Conservation (phyloP, 2,113 vertebrate genomes). For the Turdus rufiventris region DNA sequence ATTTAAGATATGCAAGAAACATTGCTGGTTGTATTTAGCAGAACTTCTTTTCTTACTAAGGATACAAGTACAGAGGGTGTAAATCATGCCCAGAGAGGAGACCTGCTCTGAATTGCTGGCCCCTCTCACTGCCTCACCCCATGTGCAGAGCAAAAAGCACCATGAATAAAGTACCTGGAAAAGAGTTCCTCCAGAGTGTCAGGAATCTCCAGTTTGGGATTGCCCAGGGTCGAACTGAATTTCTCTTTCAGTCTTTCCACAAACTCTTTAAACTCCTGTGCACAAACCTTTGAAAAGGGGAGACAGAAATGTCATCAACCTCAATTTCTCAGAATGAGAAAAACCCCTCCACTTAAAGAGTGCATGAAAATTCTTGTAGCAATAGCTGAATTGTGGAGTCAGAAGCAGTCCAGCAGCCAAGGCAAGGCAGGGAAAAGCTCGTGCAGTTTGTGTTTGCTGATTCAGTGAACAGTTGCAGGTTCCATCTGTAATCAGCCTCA, state of each 20-base stretch:
- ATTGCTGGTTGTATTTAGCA: background rate
- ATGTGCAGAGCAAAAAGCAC: background rate
- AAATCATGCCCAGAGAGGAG: background rate
- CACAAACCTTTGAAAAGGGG: slow-evolving; percentile 79
- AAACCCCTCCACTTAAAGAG: background rate
- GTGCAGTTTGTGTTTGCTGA: background rate
- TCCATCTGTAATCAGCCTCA: background rate
- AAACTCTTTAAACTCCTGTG: slow-evolving; percentile 84
- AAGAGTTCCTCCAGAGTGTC: slow-evolving; percentile 87
- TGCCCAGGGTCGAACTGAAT: slow-evolving; percentile 80
- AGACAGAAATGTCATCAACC: background rate
- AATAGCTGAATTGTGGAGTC: background rate
- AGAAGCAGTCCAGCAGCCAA: background rate
- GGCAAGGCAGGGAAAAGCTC: background rate
- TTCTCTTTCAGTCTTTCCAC: slow-evolving; percentile 85
- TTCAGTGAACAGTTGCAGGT: background rate
- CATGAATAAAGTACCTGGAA: slow-evolving; percentile 69
- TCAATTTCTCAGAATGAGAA: background rate
- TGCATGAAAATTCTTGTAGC: background rate
- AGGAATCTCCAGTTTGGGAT: slow-evolving; percentile 75
- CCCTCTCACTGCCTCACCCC: background rate
- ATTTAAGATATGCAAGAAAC: background rate
- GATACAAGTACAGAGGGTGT: background rate
- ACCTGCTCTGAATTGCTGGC: background rate
- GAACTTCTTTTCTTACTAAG: background rate